Evolutionary conservation across 2,797 vertebrate genomes (phyloP).

Genomic region (Octomys mimax): DNA sequence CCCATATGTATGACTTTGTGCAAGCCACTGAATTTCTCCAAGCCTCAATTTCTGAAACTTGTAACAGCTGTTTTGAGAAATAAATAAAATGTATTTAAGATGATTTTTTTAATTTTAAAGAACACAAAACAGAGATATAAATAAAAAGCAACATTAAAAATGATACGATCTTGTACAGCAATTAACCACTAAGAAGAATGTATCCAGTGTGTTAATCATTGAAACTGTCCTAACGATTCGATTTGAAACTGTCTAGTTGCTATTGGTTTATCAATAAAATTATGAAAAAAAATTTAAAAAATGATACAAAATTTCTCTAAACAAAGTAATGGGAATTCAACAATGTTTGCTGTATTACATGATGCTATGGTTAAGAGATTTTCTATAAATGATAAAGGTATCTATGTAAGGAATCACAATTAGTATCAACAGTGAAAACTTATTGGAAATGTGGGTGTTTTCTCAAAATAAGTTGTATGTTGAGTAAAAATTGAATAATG

Average conservation of each 20-base stretch:
- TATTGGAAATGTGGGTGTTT: not conserved
- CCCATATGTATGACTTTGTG: not conserved
- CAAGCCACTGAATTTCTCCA: not conserved
- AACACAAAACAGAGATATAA: no score
- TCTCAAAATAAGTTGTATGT: conserved; percentile 27
- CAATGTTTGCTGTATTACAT: no score
- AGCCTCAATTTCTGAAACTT: not conserved
- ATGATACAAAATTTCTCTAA: no score
- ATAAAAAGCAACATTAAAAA: no score
- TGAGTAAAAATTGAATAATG: not conserved
- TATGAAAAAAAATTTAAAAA: no score
- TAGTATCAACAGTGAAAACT: conserved; percentile 29
- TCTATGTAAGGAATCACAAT: conserved; percentile 14
- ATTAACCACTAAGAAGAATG: no score
- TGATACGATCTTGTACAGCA: no score
- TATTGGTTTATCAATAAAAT: no score
- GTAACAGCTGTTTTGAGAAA: conserved; percentile 15
- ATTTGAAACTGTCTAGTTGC: no score
- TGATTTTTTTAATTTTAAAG: not conserved
- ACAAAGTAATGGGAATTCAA: no score
- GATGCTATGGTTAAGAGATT: not conserved
- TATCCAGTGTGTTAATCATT: no score
- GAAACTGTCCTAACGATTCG: no score
- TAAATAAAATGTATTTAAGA: not conserved
- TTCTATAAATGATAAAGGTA: conserved; percentile 33